Conservation (phyloP, 2,113 vertebrate genomes). For the Condylura cristata region DNA sequence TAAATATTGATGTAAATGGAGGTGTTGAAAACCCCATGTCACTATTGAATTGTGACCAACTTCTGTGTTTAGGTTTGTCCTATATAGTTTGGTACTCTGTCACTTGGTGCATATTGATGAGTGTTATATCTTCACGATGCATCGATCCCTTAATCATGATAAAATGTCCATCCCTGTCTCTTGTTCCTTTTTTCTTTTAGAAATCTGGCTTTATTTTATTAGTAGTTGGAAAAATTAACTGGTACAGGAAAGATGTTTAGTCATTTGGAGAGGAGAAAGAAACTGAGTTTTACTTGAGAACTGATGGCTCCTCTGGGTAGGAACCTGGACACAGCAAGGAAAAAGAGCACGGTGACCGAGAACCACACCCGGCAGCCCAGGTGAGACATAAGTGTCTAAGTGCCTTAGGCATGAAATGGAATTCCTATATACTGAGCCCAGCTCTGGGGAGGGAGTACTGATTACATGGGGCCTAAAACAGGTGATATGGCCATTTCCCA, state of each 20-base stretch:
- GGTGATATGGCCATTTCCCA: conserved; percentile 58
- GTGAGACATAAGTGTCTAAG: conserved; percentile 78
- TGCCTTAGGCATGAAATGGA: conserved; percentile 82
- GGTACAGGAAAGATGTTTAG: conserved; percentile 89
- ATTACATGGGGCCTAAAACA: not conserved
- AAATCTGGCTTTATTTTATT: conserved; percentile 92
- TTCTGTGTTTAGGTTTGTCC: too few species aligned
- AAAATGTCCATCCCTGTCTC: too few species aligned
- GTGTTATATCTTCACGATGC: too few species aligned
- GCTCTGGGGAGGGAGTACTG: conserved; percentile 70
- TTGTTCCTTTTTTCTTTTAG: conserved; percentile 76
- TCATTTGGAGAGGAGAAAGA: conserved; percentile 86
- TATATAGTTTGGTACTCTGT: too few species aligned
- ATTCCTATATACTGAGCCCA: conserved; percentile 80
- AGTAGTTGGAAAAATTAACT: conserved; percentile 89
- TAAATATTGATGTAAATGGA: too few species aligned
- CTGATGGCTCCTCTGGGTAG: conserved; percentile 58
- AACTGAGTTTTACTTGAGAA: conserved; percentile 74
- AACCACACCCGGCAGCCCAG: conserved; percentile 84
- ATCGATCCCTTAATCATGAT: too few species aligned
- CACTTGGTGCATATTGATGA: too few species aligned
- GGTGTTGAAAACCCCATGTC: too few species aligned
- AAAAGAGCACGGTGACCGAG: conserved; percentile 77
- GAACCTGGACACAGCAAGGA: conserved; percentile 70
- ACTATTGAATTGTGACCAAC: too few species aligned